Conservation (phyloP, 2,113 vertebrate species). For the Charina bottae region DNA sequence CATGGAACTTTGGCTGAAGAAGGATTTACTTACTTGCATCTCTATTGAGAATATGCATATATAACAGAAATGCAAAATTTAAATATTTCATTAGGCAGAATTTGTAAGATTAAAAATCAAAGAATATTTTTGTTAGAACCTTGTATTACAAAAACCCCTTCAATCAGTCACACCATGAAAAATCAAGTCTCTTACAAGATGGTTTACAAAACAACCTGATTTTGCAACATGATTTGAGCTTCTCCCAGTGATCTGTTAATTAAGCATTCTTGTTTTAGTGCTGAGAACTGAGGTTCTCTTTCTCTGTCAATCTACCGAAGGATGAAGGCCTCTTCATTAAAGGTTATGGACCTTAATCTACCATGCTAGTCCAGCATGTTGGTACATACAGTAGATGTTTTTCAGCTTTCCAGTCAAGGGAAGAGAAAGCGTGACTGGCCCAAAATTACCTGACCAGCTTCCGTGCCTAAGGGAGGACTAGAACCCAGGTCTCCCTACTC, state of each 20-base stretch:
- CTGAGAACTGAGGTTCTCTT: background rate
- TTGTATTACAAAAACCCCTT: background rate
- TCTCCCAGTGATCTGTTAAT: background rate
- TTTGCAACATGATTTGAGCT: background rate
- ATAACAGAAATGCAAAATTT: background rate
- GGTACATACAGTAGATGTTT: background rate
- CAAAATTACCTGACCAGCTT: background rate
- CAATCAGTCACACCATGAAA: background rate
- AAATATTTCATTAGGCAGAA: background rate
- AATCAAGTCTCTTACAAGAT: background rate
- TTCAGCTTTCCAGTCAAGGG: background rate
- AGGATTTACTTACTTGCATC: background rate
- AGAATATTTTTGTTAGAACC: background rate
- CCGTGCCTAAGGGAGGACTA: background rate
- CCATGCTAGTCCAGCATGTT: background rate
- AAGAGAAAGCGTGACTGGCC: background rate
- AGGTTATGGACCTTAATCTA: too few relatives aligned
- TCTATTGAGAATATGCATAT: background rate
- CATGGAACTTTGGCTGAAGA: background rate
- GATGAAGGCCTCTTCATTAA: background rate
- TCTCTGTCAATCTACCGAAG: background rate
- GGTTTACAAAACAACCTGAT: background rate
- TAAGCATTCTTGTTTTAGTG: background rate
- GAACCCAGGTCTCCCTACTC: background rate
- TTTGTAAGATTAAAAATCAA: background rate